Evolutionary conservation across 2,888 invertebrate genomes (phyloP).

Genomic region (Deilephila elpenor): DNA sequence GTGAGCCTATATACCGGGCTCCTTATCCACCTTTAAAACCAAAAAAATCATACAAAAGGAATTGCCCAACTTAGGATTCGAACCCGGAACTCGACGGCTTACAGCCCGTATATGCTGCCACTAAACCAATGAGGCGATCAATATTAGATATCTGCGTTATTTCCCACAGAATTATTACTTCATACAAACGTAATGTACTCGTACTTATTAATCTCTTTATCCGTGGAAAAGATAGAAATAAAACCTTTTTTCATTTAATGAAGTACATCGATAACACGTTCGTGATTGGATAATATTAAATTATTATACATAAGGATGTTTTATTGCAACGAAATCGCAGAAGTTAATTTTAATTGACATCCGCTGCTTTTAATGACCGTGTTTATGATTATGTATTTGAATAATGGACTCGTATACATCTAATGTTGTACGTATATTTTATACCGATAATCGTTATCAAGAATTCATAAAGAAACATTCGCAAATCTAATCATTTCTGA

Average conservation of each 20-base stretch:
- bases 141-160: too few relatives aligned
- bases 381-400: slow-evolving; percentile 3
- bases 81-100: too few relatives aligned
- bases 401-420: neutral
- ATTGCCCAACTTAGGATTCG: too few relatives aligned
- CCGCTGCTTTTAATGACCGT: neutral
- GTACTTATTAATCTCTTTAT: neutral
- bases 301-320: neutral
- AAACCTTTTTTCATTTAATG: neutral
- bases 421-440: neutral
- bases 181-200: neutral
- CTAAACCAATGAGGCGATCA: too few relatives aligned
- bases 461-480: neutral
- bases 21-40: too few relatives aligned
- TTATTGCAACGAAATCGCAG: slow-evolving; percentile 1
- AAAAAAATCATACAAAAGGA: too few relatives aligned
- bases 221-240: neutral
- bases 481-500: neutral
- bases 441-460: neutral
- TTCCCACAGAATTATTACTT: neutral
- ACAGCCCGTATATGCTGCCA: too few relatives aligned
- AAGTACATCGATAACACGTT: neutral
- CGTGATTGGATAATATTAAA: neutral
- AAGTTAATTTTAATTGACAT: slow-evolving; percentile 9
- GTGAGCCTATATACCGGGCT: too few relatives aligned